These are phyloP conservation scores for Stenodema calcarata DNA, from an alignment of 2,888 invertebrate species.

Conservation along the genomic window DNA sequence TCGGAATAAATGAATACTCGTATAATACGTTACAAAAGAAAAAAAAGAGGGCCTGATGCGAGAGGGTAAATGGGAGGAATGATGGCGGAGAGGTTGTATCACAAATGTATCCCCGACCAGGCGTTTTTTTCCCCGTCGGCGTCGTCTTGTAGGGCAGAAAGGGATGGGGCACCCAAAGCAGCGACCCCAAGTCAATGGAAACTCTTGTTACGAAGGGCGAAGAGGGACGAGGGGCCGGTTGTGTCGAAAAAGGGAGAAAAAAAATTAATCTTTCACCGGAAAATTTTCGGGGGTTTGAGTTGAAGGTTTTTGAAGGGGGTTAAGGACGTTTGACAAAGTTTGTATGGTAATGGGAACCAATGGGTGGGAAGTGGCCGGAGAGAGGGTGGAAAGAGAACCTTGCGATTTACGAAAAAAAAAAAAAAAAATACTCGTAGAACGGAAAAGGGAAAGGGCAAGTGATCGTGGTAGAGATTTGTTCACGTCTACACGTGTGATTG, in stretches of 20 bases:
- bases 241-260: no score
- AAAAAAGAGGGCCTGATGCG: not conserved
- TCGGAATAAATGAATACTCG: constrained; percentile 8
- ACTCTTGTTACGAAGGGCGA: not conserved
- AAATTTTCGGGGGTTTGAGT: not conserved
- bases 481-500: constrained; percentile 50
- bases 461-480: constrained; percentile 49
- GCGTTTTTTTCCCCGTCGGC: not conserved
- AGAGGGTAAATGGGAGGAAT: not conserved
- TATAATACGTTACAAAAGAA: not conserved
- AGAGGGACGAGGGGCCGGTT: not conserved
- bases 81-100: not conserved
- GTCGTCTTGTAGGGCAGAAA: not conserved
- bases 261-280: not conserved
- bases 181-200: not conserved
- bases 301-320: not conserved
- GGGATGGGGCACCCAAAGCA: not conserved
- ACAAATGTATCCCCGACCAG: not conserved
- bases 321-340: constrained; percentile 23
- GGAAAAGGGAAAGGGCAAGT: constrained; percentile 6
- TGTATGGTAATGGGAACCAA: constrained; percentile 28
- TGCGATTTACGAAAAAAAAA: constrained; percentile 31
- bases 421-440: not conserved
- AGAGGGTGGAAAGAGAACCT: not conserved
- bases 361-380: not conserved